A percentile compares a stretch with the other conserved stretches of the same genome.
Conservation (phyloP, 2,797 vertebrate genomes). For the Pseudocheirus occidentalis region DNA sequence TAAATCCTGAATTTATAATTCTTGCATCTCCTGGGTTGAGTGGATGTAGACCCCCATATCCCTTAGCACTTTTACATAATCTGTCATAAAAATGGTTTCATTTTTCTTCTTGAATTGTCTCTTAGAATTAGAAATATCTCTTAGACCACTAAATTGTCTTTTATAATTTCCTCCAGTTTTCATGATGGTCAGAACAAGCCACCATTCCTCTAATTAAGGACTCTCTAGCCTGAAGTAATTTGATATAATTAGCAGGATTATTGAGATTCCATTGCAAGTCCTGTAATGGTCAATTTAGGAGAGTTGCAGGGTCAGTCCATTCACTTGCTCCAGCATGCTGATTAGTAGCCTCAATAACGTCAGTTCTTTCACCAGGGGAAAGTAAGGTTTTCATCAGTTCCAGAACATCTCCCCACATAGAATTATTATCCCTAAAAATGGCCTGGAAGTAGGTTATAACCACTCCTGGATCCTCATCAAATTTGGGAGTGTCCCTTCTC, state of each 20-base stretch:
- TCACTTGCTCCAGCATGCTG: neutral
- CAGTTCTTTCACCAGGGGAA: neutral
- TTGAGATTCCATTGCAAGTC: neutral
- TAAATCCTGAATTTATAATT: neutral
- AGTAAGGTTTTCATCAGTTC: neutral
- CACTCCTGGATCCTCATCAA: neutral
- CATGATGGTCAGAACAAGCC: neutral
- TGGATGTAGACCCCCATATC: neutral
- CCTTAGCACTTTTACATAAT: neutral
- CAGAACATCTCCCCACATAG: neutral
- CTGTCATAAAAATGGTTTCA: neutral
- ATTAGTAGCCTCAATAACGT: neutral
- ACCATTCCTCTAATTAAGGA: neutral
- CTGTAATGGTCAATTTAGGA: neutral
- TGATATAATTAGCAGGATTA: neutral
- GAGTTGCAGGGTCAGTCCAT: neutral
- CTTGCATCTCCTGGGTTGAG: too few species aligned
- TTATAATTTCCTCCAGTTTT: neutral
- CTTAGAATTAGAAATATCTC: neutral
- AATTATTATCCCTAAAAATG: neutral
- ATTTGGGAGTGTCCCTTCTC: neutral
- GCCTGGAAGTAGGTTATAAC: neutral
- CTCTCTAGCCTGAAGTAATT: neutral
- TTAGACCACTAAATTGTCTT: neutral
- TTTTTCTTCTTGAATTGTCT: neutral